These are phyloP conservation scores for Tillus elongatus DNA, from an alignment of 2,888 invertebrate genomes.

Conservation along the genomic window DNA sequence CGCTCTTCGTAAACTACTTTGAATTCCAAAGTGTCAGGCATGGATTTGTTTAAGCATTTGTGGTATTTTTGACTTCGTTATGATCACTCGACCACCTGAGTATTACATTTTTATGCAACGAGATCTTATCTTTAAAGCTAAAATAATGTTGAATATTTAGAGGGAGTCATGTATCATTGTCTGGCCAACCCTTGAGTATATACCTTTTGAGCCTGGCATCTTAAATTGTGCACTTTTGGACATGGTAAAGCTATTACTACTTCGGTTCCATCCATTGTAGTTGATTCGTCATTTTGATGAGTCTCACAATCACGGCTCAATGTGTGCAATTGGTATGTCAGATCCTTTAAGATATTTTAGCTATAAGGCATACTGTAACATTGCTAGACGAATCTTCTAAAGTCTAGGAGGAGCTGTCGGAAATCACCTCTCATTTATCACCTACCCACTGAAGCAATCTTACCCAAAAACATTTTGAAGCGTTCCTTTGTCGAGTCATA, in stretches of 20 bases:
- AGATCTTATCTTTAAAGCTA: no score
- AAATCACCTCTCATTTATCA: no score
- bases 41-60: slow-evolving; percentile 8
- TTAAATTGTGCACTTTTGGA: background rate
- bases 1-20: slow-evolving; percentile 9
- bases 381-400: no score
- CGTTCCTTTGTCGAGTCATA: no score
- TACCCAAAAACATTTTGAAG: no score
- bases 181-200: slow-evolving; percentile 6
- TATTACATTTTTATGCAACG: slow-evolving; percentile 10
- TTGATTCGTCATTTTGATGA: background rate
- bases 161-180: slow-evolving; percentile 1
- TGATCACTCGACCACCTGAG: background rate
- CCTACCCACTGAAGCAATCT: no score
- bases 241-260: slow-evolving; percentile 7
- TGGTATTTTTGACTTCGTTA: slow-evolving; percentile 10
- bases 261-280: slow-evolving; percentile 10
- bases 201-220: background rate
- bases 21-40: no score
- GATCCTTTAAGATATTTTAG: no score
- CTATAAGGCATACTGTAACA: no score
- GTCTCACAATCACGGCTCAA: slow-evolving; percentile 7
- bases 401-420: no score
- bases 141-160: slow-evolving; percentile 7
- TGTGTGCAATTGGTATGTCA: no score